Evolutionary conservation across 2,797 vertebrate genomes (phyloP), one percentile per base, ranked within the genome.

Genomic region (Oophaga sylvatica): DNA sequence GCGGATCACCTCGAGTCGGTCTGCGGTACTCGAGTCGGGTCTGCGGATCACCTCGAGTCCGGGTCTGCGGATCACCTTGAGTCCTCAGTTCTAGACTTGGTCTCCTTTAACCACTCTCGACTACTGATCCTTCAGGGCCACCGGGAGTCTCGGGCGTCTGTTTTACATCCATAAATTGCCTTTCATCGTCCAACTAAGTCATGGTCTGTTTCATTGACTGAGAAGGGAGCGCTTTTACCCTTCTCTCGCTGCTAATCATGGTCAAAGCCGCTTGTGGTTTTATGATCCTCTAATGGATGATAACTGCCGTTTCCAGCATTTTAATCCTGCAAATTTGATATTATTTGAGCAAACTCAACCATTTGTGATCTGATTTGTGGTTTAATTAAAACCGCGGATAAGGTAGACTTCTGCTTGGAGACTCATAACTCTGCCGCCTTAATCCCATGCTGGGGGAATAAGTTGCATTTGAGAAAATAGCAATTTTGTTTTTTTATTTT

Each of bases 291-390:
- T 67, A 1, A 85, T 88, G 83, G 48, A 85, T 56, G 53, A 81
- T 85, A 89, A 85, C 78, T 85, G 67, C 65, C 29, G 60, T 89
- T 85, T 83, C 71, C 86, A 80, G 48, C 82, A 75, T 80, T 87
- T 84, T 85, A 85, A 88, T 85, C 87, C 68, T 80, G 53, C 48
- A 62, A 65, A 88, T 85, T 45, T 85, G 78, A 81, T 89, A 79
- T 84, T 88, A 80, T 88, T 77, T 82, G 87, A 89, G 79, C 62
- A 77, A 85, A 77, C 76, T 8, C 48, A 81, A 77, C 87, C 45
- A 48, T 89, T 89, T 86, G 78, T 77, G 68, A 85, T 88, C 87
- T 85, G 87, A 85, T 85, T 89, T 89, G 87, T 85, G 87, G 87
- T 82, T 89, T 85, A 80, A 88, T 85, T 88, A 81, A 81, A 89